Evolutionary conservation across 2,888 invertebrate species (phyloP).

Genomic region (Amphipoea oculea): DNA sequence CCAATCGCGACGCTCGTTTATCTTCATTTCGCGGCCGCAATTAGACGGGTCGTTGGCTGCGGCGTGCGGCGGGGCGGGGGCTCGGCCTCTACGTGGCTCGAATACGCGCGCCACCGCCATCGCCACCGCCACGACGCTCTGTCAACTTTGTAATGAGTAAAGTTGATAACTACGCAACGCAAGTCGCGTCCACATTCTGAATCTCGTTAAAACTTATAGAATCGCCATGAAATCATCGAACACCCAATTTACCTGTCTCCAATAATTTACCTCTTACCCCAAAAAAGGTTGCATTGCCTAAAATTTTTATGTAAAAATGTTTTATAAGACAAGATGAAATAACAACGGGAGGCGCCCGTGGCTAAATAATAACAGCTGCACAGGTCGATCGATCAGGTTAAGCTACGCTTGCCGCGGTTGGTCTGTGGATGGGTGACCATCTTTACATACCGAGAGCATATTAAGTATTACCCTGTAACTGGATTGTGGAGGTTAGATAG

Average conservation of each 20-base stretch:
- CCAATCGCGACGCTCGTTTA: conserved; percentile 92
- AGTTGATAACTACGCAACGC: conserved; percentile 89
- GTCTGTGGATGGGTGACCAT: too few relatives aligned
- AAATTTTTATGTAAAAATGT: conserved; percentile 6
- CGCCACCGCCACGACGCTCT: conserved; percentile 76
- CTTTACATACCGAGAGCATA: too few relatives aligned
- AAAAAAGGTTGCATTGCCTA: conserved; percentile 14
- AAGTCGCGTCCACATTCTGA: conserved; percentile 83
- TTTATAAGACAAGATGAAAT: not conserved
- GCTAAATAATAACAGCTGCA: too few relatives aligned
- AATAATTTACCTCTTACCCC: conserved; percentile 41
- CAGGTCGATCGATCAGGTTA: too few relatives aligned
- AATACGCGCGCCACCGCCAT: conserved; percentile 75
- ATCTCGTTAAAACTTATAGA: conserved; percentile 84
- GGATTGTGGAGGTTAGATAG: too few relatives aligned
- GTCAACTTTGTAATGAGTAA: conserved; percentile 91
- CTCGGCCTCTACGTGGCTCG: conserved; percentile 85
- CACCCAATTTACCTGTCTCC: conserved; percentile 61
- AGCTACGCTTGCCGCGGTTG: too few relatives aligned
- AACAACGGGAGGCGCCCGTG: too few relatives aligned
- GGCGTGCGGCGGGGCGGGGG: conserved; percentile 72
- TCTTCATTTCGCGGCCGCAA: conserved; percentile 93
- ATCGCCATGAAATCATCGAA: conserved; percentile 57
- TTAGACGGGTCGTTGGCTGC: conserved; percentile 93
- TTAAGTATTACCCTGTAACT: too few relatives aligned